Conservation (phyloP, 2,888 invertebrate species). For the Drosophila paranaensis region DNA sequence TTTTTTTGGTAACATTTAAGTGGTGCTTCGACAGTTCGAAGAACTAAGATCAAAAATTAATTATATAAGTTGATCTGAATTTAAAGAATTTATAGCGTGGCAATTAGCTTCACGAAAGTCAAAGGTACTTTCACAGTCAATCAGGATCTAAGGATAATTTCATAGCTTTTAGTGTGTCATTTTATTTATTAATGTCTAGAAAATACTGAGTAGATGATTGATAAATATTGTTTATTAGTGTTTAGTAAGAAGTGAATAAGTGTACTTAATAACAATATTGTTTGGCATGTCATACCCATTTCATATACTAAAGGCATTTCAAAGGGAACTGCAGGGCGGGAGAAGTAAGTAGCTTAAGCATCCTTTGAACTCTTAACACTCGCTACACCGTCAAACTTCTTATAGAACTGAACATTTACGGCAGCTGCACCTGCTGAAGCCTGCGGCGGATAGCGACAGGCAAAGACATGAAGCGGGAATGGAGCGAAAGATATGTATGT, state of each 20-base stretch:
- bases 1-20: conserved; percentile 24
- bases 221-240: too few species aligned
- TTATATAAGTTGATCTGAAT: not conserved
- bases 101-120: not conserved
- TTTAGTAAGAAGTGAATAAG: not conserved
- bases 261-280: not conserved
- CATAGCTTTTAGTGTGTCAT: too few species aligned
- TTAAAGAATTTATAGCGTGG: too few species aligned
- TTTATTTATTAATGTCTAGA: too few species aligned
- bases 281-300: conserved; percentile 15
- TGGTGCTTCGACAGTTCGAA: conserved; percentile 11
- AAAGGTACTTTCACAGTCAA: too few species aligned
- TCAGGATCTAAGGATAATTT: too few species aligned
- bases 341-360: conserved; percentile 46
- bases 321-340: not conserved
- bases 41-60: conserved; percentile 1
- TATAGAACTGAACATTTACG: conserved; percentile 64
- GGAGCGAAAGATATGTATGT: conserved; percentile 9
- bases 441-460: not conserved
- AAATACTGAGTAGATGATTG: too few species aligned
- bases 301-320: not conserved
- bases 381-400: conserved; percentile 16
- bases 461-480: not conserved
- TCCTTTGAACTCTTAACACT: conserved; percentile 49
- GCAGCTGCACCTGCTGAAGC: conserved; percentile 65